A percentile compares a stretch with the other conserved stretches of the same genome.
Conservation (phyloP, 2,888 invertebrate genomes). For the Thera britannica region DNA sequence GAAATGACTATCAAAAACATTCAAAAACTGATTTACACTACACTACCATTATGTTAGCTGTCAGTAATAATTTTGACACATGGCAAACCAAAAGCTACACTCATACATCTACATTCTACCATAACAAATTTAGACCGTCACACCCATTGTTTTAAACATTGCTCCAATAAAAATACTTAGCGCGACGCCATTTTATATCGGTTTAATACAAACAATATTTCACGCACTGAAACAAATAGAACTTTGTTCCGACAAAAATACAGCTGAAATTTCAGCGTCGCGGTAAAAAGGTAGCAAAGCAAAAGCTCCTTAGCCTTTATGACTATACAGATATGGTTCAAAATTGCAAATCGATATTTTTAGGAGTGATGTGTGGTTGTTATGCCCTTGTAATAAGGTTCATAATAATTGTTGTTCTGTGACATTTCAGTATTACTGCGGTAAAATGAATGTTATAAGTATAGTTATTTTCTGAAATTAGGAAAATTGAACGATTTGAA, state of each 20-base stretch:
- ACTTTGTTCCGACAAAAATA: conserved; percentile 27
- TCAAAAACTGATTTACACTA: too few relatives aligned
- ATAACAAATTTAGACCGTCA: conserved; percentile 38
- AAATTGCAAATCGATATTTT: conserved; percentile 10
- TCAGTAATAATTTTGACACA: conserved; percentile 16
- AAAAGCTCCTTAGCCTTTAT: conserved; percentile 49
- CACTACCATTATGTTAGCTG: background rate
- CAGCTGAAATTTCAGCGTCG: conserved; percentile 43
- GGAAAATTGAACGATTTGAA: too few relatives aligned
- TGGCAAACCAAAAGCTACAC: conserved; percentile 8
- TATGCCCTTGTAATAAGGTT: conserved; percentile 44
- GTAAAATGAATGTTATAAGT: too few relatives aligned
- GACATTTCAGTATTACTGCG: conserved; percentile 1
- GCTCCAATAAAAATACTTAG: conserved; percentile 61
- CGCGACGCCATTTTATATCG: conserved; percentile 57
- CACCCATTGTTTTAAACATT: conserved; percentile 58
- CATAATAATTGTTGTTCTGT: conserved; percentile 35
- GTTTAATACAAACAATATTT: conserved; percentile 50
- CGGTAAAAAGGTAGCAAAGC: conserved; percentile 40
- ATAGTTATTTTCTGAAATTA: too few relatives aligned
- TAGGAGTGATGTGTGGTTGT: background rate
- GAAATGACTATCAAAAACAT: too few relatives aligned
- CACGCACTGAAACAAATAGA: conserved; percentile 39
- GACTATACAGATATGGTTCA: conserved; percentile 45
- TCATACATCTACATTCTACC: conserved; percentile 3